Evolutionary conservation across 2,888 invertebrate genomes (phyloP), one percentile per base, ranked within the genome.

Genomic region (Emesis furor): DNA sequence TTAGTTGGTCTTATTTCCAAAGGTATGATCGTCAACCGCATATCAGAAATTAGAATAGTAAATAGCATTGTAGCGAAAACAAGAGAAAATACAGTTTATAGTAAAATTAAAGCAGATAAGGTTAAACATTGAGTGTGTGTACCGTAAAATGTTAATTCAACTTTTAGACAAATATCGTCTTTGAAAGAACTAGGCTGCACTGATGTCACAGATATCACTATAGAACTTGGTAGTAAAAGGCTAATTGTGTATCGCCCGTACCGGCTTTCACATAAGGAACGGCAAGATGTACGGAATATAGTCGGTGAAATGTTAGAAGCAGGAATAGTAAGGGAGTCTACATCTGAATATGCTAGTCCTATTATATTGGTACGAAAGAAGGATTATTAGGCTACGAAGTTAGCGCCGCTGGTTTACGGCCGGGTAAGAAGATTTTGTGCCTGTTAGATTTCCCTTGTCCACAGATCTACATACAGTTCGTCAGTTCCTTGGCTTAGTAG

Each of bases 381-480:
- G 75, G 84, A 74, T 0, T 89, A 87, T 68, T 87, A 10, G 89
- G 89, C 0, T 89, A 88, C 73, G 89, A 91, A 8, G 65, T 89
- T 7, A 83, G 83, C 2, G 10, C 62, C 5, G 37, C 71, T 8
- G 87, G 89, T 1, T 79, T 89, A 51, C 74, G 76, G 37, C 87
- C 88, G 0, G 69, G 79, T 37, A 30, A 17, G 0, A 89, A 89
- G 77, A 82, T 73, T 5, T 0, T 39, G 12, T 86, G 83, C 3
- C 82, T 89, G 1, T 78, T 71, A 39, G 55, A 86, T 2, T 89
- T 88, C 59, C 85, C 81, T 3, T 32, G 14, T 10, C 88, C 88
- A 10, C 39, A 30, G 83, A 81, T 37, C 74, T 85, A 14, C 88
- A 90, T 46, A 86, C 89, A 46, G 81, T 87, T 0, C 59, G 88